Evolutionary conservation across 2,888 invertebrate species (phyloP), one percentile per base, ranked within the genome.

Genomic region (Ligdia adustata): DNA sequence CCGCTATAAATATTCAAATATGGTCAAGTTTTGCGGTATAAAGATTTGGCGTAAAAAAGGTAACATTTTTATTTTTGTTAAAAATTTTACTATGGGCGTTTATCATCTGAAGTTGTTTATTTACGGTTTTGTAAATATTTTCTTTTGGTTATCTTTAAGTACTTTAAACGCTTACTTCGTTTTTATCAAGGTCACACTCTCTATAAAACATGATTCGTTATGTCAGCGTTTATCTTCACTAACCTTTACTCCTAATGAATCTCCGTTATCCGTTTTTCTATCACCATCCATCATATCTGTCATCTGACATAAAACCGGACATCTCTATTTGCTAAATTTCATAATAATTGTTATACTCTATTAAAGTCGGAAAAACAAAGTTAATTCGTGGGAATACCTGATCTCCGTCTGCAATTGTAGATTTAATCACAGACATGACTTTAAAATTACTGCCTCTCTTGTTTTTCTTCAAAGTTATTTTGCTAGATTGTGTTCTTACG

Each of bases 41-140:
- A 72, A 69, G 55, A 70, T 81, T 60, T 72, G 76, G 37, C 63
- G 73, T 37, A 81, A 71, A 64, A 82, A 79, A 78, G 76, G 83
- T 22, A n/a, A 4, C 7, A 22, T 13, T 53, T 43, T 16, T 16
- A 9, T 20, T 9, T 37, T 13, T 27, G 14, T n/a, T 15, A 28
- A 28, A 27, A 7, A 4, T 2, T 27, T 33, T 33, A 13, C 14
- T 18, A 28, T n/a, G n/a, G n/a, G n/a, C n/a, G n/a, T n/a, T n/a
- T n/a, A n/a, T n/a, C n/a, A n/a, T n/a, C n/a, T n/a, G n/a, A n/a
- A n/a, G n/a, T 35, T 28, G 18, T 28, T 34, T 34, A 18, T 28
- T 42, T 34, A 28, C 14, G 18, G 28, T 34, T 44, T 9, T 16
- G 9, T n/a, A 35, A 43, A 35, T 24, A 24, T 35, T 35, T n/a